Percentiles rank a stretch among this genome's conserved stretches.
These are phyloP conservation scores for Eublepharis macularius DNA, from an alignment of 2,113 vertebrate genomes.

Conservation along the genomic window DNA sequence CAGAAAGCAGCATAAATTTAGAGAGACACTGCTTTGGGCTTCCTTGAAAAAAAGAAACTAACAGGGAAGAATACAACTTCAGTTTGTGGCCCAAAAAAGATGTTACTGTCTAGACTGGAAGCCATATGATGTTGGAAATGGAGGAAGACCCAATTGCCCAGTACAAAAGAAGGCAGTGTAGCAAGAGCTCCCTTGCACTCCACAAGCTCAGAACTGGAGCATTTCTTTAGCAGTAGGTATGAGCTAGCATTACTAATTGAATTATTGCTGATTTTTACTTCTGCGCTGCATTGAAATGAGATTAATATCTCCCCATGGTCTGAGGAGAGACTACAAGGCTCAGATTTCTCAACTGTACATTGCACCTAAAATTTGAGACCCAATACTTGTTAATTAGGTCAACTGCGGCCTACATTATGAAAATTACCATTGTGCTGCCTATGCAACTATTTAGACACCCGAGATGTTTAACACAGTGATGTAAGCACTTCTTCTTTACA, in stretches of 20 bases:
- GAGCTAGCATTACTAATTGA: slow-evolving; percentile 55
- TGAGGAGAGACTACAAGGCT: slow-evolving; percentile 84
- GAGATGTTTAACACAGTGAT: slow-evolving; percentile 79
- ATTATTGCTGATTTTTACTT: slow-evolving; percentile 81
- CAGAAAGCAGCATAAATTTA: neutral
- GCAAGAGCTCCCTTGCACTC: slow-evolving; percentile 59
- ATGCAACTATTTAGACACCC: slow-evolving; percentile 74
- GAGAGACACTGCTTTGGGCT: neutral
- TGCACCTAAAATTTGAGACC: slow-evolving; percentile 85
- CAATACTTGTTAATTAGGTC: slow-evolving; percentile 76
- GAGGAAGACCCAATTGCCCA: slow-evolving; percentile 54
- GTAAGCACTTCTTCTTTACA: slow-evolving; percentile 82
- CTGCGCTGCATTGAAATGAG: slow-evolving; percentile 81
- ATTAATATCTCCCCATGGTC: slow-evolving; percentile 73
- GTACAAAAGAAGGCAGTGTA: slow-evolving; percentile 65
- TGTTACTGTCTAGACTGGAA: slow-evolving; percentile 40
- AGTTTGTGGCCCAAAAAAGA: slow-evolving; percentile 26
- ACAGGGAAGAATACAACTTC: neutral
- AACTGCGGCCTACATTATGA: slow-evolving; percentile 62
- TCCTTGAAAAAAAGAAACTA: neutral
- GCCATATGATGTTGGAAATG: slow-evolving; percentile 53
- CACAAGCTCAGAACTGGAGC: slow-evolving; percentile 70
- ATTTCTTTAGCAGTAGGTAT: slow-evolving; percentile 60
- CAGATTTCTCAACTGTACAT: slow-evolving; percentile 84
- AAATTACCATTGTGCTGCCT: slow-evolving; percentile 74